Evolutionary conservation across 2,113 vertebrate species (phyloP), one percentile per base, ranked within the genome.

Genomic region (Anas platyrhynchos): DNA sequence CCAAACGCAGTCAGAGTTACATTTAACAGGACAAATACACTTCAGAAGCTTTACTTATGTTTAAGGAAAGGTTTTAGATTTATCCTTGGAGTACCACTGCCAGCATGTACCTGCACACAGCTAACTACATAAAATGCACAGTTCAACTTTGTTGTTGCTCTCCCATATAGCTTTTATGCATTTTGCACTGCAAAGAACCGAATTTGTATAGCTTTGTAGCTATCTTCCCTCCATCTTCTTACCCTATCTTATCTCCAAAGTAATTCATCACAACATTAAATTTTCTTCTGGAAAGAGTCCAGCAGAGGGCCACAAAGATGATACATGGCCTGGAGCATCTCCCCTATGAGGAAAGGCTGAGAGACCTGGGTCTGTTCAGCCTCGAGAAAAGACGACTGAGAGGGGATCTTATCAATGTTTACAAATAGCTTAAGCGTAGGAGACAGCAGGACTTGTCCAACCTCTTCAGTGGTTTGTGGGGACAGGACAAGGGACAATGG

Each of bases 91-190:
- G 11, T 7, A 52, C 15, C 20, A 21, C 26, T 43, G 29, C 36
- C 32, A 59, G 12, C 32, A 50, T 5, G 7, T 44, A 61, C 32
- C 50, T 46, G 13, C 3, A 21, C 36, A 48, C 34, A 17, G 43
- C 8, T 41, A n/a, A 26, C 71, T 69, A 21, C 6, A 0, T 3
- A 73, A 11, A 15, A 34, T 6, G 13, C 46, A 27, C 1, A 0
- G 25, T 31, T 20, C 6, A 41, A 12, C 55, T 63, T 62, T 50
- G n/a, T 12, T 25, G 15, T 16, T n/a, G 29, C 38, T 22, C 29
- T 67, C 29, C 52, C 41, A 6, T 9, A 21, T 36, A 22, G 10
- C 8, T 13, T 34, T 65, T 32, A 32, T 23, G 27, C 27, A 27
- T 12, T 17, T 43, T 50, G 50, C 26, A 29, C 31, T 68, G 34